These are phyloP conservation scores for Sceloporus tristichus DNA, from an alignment of 2,113 vertebrate species.

Conservation along the genomic window DNA sequence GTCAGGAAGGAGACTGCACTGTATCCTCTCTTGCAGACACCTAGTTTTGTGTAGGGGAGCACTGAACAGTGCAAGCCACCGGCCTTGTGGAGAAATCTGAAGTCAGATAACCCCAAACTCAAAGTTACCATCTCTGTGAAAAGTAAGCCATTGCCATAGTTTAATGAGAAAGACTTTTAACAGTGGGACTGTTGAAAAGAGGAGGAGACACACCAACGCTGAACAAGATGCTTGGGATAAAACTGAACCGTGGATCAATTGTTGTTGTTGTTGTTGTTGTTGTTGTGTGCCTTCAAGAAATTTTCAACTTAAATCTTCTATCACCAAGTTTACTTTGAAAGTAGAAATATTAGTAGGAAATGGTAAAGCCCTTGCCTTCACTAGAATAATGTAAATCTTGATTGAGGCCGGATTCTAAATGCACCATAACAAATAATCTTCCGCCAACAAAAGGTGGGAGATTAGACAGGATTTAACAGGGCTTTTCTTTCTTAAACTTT, in stretches of 20 bases:
- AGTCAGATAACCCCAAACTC: background rate
- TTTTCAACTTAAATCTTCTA: background rate
- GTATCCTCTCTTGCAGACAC: background rate
- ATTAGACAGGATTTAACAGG: constrained; percentile 23
- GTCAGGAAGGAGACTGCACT: background rate
- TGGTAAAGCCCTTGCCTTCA: background rate
- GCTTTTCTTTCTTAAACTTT: constrained; percentile 9
- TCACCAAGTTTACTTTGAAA: background rate
- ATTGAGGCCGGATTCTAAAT: background rate
- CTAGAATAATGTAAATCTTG: background rate
- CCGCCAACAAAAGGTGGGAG: background rate
- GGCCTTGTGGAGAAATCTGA: background rate
- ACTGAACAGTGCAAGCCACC: too few species aligned
- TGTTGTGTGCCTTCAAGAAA: too few species aligned
- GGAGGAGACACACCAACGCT: background rate
- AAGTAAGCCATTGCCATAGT: background rate
- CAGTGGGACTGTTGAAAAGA: background rate
- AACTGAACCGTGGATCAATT: background rate
- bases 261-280: too few species aligned
- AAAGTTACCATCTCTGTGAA: background rate
- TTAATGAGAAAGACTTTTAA: background rate
- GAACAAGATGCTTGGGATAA: background rate
- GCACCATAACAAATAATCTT: constrained; percentile 1
- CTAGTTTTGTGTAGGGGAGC: background rate
- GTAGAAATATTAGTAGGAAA: background rate